Percentiles rank a stretch among this genome's conserved stretches.
Evolutionary conservation across 2,797 vertebrate genomes (phyloP).

Genomic region (Thaleichthys pacificus): DNA sequence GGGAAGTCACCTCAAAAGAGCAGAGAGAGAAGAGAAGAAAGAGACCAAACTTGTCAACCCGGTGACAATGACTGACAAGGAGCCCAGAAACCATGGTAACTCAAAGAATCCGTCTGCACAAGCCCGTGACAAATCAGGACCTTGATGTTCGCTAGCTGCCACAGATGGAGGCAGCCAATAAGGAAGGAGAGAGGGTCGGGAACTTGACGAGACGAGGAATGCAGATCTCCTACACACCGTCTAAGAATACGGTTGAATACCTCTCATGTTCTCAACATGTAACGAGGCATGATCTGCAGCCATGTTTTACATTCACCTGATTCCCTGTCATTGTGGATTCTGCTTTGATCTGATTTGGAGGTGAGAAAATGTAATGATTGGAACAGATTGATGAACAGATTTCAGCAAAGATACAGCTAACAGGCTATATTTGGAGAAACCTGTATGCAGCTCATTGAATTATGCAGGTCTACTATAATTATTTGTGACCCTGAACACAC

Average conservation of each 20-base stretch:
- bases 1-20: slow-evolving; percentile 28
- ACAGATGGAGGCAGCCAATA: slow-evolving; percentile 38
- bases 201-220: slow-evolving; percentile 39
- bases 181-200: background rate
- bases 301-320: background rate
- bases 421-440: background rate
- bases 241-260: slow-evolving; percentile 18
- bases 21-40: slow-evolving; percentile 33
- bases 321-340: background rate
- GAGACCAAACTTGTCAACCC: slow-evolving; percentile 42
- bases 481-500: slow-evolving; percentile 1
- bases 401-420: background rate
- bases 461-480: background rate
- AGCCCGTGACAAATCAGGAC: slow-evolving; percentile 68
- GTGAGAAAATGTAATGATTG: background rate
- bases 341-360: background rate
- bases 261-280: background rate
- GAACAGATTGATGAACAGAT: background rate
- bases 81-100: slow-evolving; percentile 72
- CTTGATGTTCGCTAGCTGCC: slow-evolving; percentile 55
- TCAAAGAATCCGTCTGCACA: slow-evolving; percentile 61
- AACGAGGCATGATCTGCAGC: background rate
- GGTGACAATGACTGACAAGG: slow-evolving; percentile 61
- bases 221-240: background rate
- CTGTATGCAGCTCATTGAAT: background rate